Evolutionary conservation across 2,888 invertebrate species (phyloP), one percentile per base, ranked within the genome.

Genomic region (Schizaphis graminum): DNA sequence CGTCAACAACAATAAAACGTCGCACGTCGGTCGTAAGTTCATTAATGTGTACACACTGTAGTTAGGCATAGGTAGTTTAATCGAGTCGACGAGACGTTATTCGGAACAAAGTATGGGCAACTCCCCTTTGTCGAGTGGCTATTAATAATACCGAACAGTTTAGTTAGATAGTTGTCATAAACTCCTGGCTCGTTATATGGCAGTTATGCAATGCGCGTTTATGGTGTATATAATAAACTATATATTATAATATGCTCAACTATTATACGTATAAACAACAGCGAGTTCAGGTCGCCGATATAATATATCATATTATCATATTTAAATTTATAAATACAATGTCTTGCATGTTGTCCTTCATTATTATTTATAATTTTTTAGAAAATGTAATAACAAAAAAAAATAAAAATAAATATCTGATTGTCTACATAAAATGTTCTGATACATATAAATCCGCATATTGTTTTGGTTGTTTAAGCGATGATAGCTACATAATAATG

Each of bases 131-230:
- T 87, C 86, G 49, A 57, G 61, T 35, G 26, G 26, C 86, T 61
- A 87, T 92, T 92, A 92, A 92, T 87, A 92, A 92, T n/a, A n/a
- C 86, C 86, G 26, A 87, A 92, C 86, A 13, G 47, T 87, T 61
- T 35, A 87, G 91, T 61, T 61, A 49, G 47, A 57, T 85, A 85
- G 91, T 91, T 91, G 91, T 91, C 91, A 85, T 92, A 92, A 92
- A 92, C 91, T 87, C 86, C 84, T 47, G 86, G 85, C 91, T 92
- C 86, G n/a, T 87, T 28, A 86, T 61, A n/a, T 44, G 57, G 44
- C 8, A 44, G 85, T 91, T 91, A 56, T 44, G 47, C 61, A n/a
- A n/a, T 56, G 26, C n/a, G 21, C n/a, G 56, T 86, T 57, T 91
- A 49, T 41, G 85, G 84, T 77, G 77, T 41, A 77, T 35, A 77